Percentiles rank a stretch among this genome's conserved stretches.
These are phyloP conservation scores for Cylloceria caligata DNA, from an alignment of 2,888 invertebrate genomes.

Conservation along the genomic window DNA sequence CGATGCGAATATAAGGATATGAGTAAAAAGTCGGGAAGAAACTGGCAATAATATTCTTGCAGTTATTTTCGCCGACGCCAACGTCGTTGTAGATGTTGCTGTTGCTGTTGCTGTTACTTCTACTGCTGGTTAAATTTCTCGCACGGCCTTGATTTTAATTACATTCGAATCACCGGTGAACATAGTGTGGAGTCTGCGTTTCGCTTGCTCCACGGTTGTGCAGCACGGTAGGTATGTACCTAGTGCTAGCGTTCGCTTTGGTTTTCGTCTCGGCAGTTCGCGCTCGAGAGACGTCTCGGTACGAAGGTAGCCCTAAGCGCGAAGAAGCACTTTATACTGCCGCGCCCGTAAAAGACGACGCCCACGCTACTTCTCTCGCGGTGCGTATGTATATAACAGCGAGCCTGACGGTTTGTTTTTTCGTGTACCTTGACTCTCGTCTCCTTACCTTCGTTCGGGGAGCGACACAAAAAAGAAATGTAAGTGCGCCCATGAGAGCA, in stretches of 20 bases:
- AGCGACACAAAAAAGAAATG: constrained; percentile 17
- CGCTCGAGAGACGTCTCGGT: constrained; percentile 14
- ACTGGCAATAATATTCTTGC: constrained; percentile 65
- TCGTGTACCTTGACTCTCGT: constrained; percentile 39
- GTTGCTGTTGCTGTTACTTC: constrained; percentile 30
- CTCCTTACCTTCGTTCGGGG: constrained; percentile 33
- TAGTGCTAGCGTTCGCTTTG: constrained; percentile 34
- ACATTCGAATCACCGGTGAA: constrained; percentile 72
- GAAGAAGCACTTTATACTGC: constrained; percentile 75
- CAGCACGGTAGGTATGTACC: constrained; percentile 9
- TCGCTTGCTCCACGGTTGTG: constrained; percentile 12
- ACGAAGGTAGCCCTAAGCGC: constrained; percentile 63
- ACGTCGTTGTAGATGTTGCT: not conserved
- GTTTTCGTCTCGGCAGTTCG: constrained; percentile 50
- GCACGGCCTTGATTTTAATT: constrained; percentile 72
- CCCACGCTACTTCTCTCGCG: constrained; percentile 71
- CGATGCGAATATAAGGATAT: constrained; percentile 5
- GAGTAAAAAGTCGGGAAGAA: constrained; percentile 58
- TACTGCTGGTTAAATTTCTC: constrained; percentile 60
- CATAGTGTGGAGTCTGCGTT: constrained; percentile 7
- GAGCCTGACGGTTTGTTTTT: constrained; percentile 28
- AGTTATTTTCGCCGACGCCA: constrained; percentile 51
- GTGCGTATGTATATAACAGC: constrained; percentile 33
- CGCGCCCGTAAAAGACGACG: constrained; percentile 77
- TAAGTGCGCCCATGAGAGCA: constrained; percentile 55